Conservation (phyloP, 1,140 invertebrate genomes). For the Trissolcus basalis region DNA sequence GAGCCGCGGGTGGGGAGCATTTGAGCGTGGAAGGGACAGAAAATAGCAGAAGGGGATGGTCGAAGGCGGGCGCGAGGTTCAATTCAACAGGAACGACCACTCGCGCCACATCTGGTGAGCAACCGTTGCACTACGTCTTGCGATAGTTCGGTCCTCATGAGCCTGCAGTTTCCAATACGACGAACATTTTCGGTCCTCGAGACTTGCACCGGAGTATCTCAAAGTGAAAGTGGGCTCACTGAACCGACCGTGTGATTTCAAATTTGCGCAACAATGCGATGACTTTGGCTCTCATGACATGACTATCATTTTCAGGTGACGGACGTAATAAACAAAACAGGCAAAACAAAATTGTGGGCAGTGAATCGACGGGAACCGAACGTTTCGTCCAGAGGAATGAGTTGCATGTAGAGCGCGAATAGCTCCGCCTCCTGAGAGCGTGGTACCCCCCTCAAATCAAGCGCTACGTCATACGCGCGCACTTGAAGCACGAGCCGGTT, state of each 20-base stretch:
- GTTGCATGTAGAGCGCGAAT: slow-evolving; percentile 54
- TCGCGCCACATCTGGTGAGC: slow-evolving; percentile 72
- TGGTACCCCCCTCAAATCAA: slow-evolving; percentile 64
- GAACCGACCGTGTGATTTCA: too few relatives aligned
- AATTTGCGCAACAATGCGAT: too few relatives aligned
- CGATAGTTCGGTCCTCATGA: slow-evolving; percentile 3
- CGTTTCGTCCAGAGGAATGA: slow-evolving; percentile 8
- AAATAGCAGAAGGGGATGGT: slow-evolving; percentile 64
- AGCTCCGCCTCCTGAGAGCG: slow-evolving; percentile 69
- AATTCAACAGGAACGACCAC: slow-evolving; percentile 72
- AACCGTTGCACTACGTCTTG: slow-evolving; percentile 61
- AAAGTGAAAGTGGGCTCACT: slow-evolving; percentile 40
- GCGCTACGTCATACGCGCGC: slow-evolving; percentile 67
- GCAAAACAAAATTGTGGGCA: background rate
- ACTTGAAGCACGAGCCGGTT: slow-evolving; percentile 66
- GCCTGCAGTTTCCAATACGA: background rate
- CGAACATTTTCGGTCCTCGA: too few relatives aligned
- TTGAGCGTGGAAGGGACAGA: slow-evolving; percentile 56
- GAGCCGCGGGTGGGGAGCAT: slow-evolving; percentile 57
- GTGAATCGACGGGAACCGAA: background rate
- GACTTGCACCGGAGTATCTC: background rate
- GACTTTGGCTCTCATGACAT: too few relatives aligned
- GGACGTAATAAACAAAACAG: too few relatives aligned
- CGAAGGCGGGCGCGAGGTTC: slow-evolving; percentile 73
- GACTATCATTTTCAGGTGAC: too few relatives aligned